Evolutionary conservation across 2,797 vertebrate genomes (phyloP).

Genomic region (Ctenopoma kingsleyae): DNA sequence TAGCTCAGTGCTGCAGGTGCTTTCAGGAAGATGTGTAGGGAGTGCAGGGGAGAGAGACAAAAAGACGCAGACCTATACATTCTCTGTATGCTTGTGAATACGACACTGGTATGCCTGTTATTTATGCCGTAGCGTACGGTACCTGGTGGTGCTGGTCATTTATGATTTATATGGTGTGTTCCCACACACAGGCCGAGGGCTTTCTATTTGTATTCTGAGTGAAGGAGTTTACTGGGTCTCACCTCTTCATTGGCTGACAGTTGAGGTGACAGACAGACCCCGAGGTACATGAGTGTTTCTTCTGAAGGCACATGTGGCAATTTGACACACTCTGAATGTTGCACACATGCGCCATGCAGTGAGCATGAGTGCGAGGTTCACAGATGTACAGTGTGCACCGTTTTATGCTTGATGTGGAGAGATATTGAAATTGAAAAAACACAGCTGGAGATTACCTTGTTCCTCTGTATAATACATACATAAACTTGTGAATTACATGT

Average conservation of each 20-base stretch:
- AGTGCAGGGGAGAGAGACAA: conserved; percentile 51
- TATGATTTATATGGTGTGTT: conserved; percentile 75
- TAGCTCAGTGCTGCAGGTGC: conserved; percentile 73
- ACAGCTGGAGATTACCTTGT: conserved; percentile 42
- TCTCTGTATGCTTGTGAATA: conserved; percentile 36
- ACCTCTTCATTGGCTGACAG: conserved; percentile 64
- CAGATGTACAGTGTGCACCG: conserved; percentile 28
- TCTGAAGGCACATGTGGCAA: conserved; percentile 63
- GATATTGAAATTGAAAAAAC: conserved; percentile 9
- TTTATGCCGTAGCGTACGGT: conserved; percentile 53
- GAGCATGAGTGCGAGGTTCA: conserved; percentile 34
- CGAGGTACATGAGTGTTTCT: conserved; percentile 46
- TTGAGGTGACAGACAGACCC: conserved; percentile 66
- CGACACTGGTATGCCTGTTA: conserved; percentile 55
- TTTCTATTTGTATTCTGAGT: conserved; percentile 58
- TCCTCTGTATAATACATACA: background rate
- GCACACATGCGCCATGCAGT: conserved; percentile 37
- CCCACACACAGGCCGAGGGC: conserved; percentile 44
- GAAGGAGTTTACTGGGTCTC: conserved; percentile 63
- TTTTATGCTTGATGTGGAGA: conserved; percentile 11
- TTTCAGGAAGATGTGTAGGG: conserved; percentile 49
- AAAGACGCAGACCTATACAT: conserved; percentile 43
- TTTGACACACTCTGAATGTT: conserved; percentile 69
- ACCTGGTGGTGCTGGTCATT: conserved; percentile 67
- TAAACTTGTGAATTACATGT: background rate